Conservation (phyloP, 2,113 vertebrate genomes). For the Marmota flaviventris region DNA sequence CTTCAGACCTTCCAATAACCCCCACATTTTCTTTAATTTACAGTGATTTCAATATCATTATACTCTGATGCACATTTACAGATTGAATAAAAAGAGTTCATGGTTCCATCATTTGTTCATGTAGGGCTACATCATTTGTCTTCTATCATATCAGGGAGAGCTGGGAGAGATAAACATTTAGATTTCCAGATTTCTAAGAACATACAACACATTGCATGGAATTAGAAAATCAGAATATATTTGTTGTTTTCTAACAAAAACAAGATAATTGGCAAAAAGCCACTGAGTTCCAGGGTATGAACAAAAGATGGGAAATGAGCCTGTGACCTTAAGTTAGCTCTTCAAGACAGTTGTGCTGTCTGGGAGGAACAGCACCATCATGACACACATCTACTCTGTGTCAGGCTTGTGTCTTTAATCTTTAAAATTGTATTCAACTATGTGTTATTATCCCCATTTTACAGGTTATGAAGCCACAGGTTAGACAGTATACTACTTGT, state of each 20-base stretch:
- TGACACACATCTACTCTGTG: too few relatives aligned
- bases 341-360: neutral
- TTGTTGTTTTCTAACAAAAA: neutral
- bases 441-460: neutral
- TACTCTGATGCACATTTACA: neutral
- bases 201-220: neutral
- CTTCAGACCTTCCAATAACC: neutral
- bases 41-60: neutral
- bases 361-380: fast-evolving
- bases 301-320: neutral
- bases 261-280: neutral
- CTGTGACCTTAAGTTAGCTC: neutral
- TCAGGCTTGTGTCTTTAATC: neutral
- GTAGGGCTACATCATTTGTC: neutral
- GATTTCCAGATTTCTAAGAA: neutral
- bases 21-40: constrained; percentile 10
- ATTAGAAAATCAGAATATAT: neutral
- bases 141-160: neutral
- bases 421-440: neutral
- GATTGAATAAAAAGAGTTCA: neutral
- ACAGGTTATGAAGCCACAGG: neutral
- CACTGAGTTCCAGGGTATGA: neutral
- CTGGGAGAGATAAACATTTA: neutral
- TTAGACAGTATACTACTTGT: neutral
- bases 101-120: neutral